Conservation (phyloP, 2,113 vertebrate species). For the Notarius quadriscutis region DNA sequence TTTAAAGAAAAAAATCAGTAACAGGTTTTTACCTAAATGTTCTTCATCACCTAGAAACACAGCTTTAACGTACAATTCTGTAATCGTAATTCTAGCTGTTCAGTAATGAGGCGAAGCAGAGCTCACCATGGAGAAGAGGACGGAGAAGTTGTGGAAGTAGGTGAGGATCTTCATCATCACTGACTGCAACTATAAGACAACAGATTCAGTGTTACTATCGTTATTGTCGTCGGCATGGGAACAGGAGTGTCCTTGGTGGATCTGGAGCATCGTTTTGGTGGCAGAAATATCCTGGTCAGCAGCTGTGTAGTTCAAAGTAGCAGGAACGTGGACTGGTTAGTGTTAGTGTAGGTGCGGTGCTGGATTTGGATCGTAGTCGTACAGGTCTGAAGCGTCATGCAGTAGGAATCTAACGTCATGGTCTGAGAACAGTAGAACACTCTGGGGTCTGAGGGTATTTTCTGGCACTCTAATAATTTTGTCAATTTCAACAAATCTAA, state of each 20-base stretch:
- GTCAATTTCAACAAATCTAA: too few relatives aligned
- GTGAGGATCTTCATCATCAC: constrained; percentile 90
- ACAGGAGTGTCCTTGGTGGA: not conserved
- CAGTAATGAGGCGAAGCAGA: not conserved
- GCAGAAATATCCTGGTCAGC: too few relatives aligned
- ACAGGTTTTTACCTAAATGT: too few relatives aligned
- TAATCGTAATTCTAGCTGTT: not conserved
- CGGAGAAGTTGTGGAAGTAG: constrained; percentile 90
- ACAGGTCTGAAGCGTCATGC: too few relatives aligned
- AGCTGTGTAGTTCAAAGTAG: not conserved
- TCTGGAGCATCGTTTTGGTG: too few relatives aligned
- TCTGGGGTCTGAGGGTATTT: not conserved
- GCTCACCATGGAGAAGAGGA: constrained; percentile 96
- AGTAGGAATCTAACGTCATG: too few relatives aligned
- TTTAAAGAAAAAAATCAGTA: not conserved
- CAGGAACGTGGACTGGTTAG: not conserved
- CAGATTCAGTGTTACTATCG: not conserved
- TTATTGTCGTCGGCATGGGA: not conserved
- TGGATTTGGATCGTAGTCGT: not conserved
- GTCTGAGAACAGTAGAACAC: not conserved
- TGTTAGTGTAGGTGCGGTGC: too few relatives aligned
- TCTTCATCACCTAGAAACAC: not conserved
- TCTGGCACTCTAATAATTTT: too few relatives aligned
- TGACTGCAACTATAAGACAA: constrained; percentile 81
- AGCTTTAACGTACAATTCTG: not conserved